Conservation (phyloP, 2,113 vertebrate species). For the Tricholaema leucomelas region DNA sequence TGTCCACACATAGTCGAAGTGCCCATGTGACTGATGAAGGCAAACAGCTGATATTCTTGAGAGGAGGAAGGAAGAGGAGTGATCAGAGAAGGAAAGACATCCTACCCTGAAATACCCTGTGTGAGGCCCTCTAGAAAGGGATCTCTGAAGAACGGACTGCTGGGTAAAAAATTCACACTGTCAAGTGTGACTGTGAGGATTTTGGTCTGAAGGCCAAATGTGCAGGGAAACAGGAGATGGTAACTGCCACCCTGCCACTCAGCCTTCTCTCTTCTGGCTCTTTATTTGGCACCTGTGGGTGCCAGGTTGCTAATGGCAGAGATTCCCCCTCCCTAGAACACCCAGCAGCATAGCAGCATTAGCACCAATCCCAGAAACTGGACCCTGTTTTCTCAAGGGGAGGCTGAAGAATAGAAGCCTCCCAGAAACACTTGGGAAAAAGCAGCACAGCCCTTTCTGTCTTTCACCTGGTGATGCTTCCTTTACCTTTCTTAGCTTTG, state of each 20-base stretch:
- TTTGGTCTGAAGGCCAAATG: neutral
- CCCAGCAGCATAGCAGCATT: neutral
- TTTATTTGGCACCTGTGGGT: neutral
- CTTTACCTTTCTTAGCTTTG: neutral
- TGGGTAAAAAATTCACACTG: neutral
- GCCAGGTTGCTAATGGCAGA: neutral
- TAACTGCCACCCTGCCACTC: neutral
- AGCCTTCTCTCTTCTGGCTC: neutral
- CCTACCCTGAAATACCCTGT: neutral
- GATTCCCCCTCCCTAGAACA: neutral
- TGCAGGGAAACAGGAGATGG: neutral
- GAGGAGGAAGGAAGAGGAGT: neutral
- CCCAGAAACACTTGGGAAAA: neutral
- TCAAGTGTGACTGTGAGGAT: neutral
- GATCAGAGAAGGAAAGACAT: neutral
- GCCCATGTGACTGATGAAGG: conserved; percentile 99
- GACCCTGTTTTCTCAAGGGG: neutral
- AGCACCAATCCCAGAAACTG: neutral
- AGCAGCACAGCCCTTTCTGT: neutral
- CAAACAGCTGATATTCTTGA: conserved; percentile 95
- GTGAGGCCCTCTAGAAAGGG: neutral
- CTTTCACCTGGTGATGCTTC: neutral
- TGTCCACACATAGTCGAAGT: conserved; percentile 98
- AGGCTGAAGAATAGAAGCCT: neutral
- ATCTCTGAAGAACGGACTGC: neutral